Percentiles rank a stretch among this genome's conserved stretches.
Evolutionary conservation across 2,797 vertebrate species (phyloP).

Genomic region (Oophaga sylvatica): DNA sequence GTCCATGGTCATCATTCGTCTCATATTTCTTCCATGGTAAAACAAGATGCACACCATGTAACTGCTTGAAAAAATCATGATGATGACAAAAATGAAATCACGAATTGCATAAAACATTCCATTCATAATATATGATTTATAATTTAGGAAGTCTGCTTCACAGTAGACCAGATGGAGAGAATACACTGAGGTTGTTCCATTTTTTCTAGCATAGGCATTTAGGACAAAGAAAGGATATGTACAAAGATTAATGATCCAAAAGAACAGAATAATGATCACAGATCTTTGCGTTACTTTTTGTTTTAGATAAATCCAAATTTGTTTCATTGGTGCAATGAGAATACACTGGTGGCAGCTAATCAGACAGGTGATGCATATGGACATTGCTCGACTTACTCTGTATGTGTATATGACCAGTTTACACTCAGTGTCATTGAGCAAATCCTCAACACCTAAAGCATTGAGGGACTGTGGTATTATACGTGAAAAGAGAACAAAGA

Average conservation of each 20-base stretch:
- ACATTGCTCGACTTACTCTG: constrained; percentile 53
- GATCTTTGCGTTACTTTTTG: background rate
- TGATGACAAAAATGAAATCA: constrained; percentile 69
- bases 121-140: constrained; percentile 26
- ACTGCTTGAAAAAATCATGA: constrained; percentile 78
- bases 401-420: constrained; percentile 57
- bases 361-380: constrained; percentile 55
- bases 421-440: constrained; percentile 51
- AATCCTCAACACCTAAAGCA: constrained; percentile 52
- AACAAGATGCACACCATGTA: constrained; percentile 63
- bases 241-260: constrained; percentile 27
- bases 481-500: constrained; percentile 39
- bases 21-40: constrained; percentile 30
- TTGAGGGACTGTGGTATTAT: constrained; percentile 49
- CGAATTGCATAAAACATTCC: constrained; percentile 27
- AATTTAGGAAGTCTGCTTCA: constrained; percentile 19
- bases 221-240: constrained; percentile 34
- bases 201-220: constrained; percentile 8
- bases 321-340: constrained; percentile 36
- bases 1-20: background rate
- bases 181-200: constrained; percentile 8
- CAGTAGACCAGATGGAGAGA: constrained; percentile 34
- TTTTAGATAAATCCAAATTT: constrained; percentile 26
- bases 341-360: constrained; percentile 54
- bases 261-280: background rate